Base-by-base conservation (phyloP, 2,113 vertebrate genomes). In the Brachyhypopomus occidentalis region DNA sequence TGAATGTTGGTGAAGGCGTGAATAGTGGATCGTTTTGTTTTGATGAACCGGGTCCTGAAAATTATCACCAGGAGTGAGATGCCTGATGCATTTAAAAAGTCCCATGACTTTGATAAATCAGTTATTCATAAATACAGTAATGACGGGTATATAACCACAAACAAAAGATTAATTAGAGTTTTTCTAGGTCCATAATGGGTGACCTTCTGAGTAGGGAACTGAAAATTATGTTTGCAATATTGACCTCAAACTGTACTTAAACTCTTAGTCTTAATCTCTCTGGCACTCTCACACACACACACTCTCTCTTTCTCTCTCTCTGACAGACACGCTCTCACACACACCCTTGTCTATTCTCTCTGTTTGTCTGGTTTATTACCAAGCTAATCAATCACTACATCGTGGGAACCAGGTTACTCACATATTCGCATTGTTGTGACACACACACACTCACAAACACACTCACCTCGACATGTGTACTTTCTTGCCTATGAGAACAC, bases 361-460 rank as follows among this genome's bases (percentile, higher is more conserved):
- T 16, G 25, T 72, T 85, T 87, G 87, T 80, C 22, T 23, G 85
- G 86, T 86, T 82, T 77, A 88, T 30, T 80, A 78, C 78, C 58
- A 38, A 80, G 84, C 81, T 90, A 92, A 91, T 91, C 82, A 90
- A 87, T 88, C 80, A 89, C 88, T 84, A 82, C 79, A 84, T 77
- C 67, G 88, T 92, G 88, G 86, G 89, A 92, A 90, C 82, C 4
- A 14, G 72, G 72, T 8, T 5, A 74, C 75, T 80, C 84, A 71
- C 67, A 74, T 55, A 81, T 67, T 81, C 79, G 58, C 69, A 45
- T 66, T 85, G 66, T 76, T 59, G 59, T 80, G 84, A 85, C 80
- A 72, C 79, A 69, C 71, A 75, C 76, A 80, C 71, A 45, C 45
- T 41, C 71, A 45, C 66, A 72, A 34, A 77, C 62, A 59, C 72